Percentiles rank a stretch among this genome's conserved stretches.
Conservation (phyloP, 2,797 vertebrate species). For the Myoxocephalus aenaeus region DNA sequence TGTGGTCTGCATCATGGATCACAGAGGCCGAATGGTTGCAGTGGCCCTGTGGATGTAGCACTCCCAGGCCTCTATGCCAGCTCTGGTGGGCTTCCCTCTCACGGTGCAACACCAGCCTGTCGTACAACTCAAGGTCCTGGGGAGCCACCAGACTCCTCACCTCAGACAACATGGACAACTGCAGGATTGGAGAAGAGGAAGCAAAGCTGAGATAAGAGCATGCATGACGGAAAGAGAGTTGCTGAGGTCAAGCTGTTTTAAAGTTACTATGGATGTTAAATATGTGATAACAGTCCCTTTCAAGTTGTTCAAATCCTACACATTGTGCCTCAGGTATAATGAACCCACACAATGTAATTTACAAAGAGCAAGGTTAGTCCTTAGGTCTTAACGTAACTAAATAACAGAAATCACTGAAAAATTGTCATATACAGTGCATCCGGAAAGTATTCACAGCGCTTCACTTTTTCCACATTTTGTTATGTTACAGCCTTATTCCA, state of each 20-base stretch:
- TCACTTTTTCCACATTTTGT: too few relatives aligned
- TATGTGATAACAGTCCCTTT: neutral
- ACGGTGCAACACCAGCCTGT: slow-evolving; percentile 89
- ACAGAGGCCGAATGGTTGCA: slow-evolving; percentile 77
- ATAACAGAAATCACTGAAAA: too few relatives aligned
- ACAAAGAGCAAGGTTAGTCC: neutral
- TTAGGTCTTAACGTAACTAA: neutral
- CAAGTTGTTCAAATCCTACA: neutral
- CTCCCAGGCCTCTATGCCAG: slow-evolving; percentile 82
- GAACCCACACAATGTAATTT: neutral
- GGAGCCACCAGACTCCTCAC: slow-evolving; percentile 88
- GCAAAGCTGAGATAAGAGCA: neutral
- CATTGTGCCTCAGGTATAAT: neutral
- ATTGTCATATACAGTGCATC: too few relatives aligned
- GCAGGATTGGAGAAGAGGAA: slow-evolving; percentile 13
- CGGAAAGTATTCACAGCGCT: too few relatives aligned
- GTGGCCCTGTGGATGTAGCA: slow-evolving; percentile 75
- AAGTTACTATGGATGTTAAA: neutral
- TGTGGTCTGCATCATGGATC: slow-evolving; percentile 75
- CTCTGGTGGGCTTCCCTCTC: slow-evolving; percentile 92
- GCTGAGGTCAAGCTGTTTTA: neutral
- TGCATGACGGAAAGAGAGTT: neutral
- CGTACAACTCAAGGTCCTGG: slow-evolving; percentile 91
- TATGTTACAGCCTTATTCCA: too few relatives aligned
- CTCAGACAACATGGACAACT: slow-evolving; percentile 94